A percentile compares a stretch with the other conserved stretches of the same genome.
Evolutionary conservation across 2,797 vertebrate species (phyloP).

Genomic region (Micrastur ruficollis): DNA sequence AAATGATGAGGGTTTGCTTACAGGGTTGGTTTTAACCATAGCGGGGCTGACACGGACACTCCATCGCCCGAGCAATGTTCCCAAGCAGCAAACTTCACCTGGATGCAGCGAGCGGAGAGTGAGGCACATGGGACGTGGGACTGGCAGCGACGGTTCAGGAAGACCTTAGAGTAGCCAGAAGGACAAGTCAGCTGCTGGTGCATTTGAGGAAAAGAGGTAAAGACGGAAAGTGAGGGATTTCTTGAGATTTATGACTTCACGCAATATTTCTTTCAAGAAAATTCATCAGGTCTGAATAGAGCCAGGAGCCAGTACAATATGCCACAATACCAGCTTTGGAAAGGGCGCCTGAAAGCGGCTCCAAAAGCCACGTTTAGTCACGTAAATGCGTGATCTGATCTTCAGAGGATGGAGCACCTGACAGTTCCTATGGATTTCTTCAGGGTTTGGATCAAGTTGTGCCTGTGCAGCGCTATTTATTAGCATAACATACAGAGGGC

Average conservation of each 20-base stretch:
- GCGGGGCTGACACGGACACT: not conserved
- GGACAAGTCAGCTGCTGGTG: not conserved
- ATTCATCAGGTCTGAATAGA: not conserved
- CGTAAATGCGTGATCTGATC: not conserved
- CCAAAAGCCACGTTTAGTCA: not conserved
- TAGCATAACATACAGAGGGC: not conserved
- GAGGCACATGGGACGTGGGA: not conserved
- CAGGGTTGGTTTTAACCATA: not conserved
- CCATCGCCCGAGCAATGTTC: not conserved
- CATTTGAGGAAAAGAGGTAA: not conserved
- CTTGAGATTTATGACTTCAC: not conserved
- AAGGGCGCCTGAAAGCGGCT: not conserved
- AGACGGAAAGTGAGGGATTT: not conserved
- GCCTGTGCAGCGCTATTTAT: not conserved
- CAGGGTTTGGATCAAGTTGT: not conserved
- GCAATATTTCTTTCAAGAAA: not conserved
- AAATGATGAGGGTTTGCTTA: not conserved
- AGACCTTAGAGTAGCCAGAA: not conserved
- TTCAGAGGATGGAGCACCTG: not conserved
- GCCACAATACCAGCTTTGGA: not conserved
- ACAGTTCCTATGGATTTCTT: not conserved
- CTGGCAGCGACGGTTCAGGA: fast-evolving
- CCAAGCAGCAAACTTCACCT: not conserved
- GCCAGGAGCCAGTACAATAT: not conserved
- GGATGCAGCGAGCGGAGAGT: not conserved